Conservation (phyloP, 2,888 invertebrate genomes). For the Thecophora atra region DNA sequence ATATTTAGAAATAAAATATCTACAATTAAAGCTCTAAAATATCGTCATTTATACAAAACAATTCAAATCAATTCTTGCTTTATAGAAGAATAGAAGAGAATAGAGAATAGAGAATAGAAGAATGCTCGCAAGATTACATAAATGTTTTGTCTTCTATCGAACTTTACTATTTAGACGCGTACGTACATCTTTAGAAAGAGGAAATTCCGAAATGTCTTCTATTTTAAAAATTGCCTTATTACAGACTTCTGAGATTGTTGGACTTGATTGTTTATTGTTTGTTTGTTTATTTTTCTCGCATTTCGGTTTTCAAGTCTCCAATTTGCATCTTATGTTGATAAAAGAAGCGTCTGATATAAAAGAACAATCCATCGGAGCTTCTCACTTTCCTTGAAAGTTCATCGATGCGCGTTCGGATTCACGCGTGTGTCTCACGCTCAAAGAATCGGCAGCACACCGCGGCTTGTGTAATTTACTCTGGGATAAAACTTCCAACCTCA, state of each 20-base stretch:
- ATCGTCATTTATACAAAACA: too few relatives aligned
- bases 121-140: too few relatives aligned
- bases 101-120: too few relatives aligned
- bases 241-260: background rate
- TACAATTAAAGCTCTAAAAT: too few relatives aligned
- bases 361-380: constrained; percentile 11
- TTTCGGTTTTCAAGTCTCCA: background rate
- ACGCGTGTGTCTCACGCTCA: background rate
- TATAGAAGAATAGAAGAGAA: too few relatives aligned
- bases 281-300: constrained; percentile 2
- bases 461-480: background rate
- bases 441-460: background rate
- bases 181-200: too few relatives aligned
- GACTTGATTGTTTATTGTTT: constrained; percentile 9
- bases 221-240: too few relatives aligned
- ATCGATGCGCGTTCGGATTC: background rate
- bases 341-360: background rate
- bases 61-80: too few relatives aligned
- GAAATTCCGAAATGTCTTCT: too few relatives aligned
- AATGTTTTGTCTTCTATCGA: too few relatives aligned
- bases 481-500: background rate
- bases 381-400: constrained; percentile 17
- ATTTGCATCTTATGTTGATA: constrained; percentile 1
- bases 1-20: too few relatives aligned
- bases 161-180: too few relatives aligned